Evolutionary conservation across 1,140 invertebrate species (phyloP), one percentile per base, ranked within the genome.

Genomic region (Hermetia illucens): DNA sequence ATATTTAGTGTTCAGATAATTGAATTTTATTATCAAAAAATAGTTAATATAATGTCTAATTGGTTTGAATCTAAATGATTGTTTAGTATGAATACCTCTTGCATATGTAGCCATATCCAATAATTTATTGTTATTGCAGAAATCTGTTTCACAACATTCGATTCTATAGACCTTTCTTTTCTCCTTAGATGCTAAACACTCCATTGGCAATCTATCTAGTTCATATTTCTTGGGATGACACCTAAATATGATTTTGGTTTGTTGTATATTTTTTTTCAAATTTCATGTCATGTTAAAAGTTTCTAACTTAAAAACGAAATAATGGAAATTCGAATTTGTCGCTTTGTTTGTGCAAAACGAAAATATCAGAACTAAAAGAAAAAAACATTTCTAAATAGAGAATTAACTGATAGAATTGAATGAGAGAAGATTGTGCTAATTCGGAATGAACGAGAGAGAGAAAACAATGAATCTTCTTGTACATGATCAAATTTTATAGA

Each of bases 71-170:
- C n/a, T 25, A 8, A 25, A 25, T 25, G 6, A 25, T 25, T 8
- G 6, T 8, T n/a, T 8, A 6, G n/a, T 25, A n/a, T 25, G n/a
- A 25, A n/a, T 12, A 34, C 32, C 6, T 15, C 12, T 24, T 27
- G 12, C 50, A 47, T 48, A n/a, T n/a, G n/a, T n/a, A n/a, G n/a
- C 48, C 50, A 48, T 52, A 46, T 47, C 53, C 47, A 59, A 46
- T 41, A 57, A 38, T 44, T 54, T 51, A 46, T 60, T 47, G 47
- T 56, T 55, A 53, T 61, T 61, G 53, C 58, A 61, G 50, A 51
- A 61, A 48, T 61, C 57, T 37, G 41, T 45, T 38, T 40, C 44
- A 50, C 58, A 61, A 53, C 58, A 61, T 36, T 49, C 41, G 49
- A 60, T 48, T 50, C 45, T 53, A 58, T 43, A 60, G 39, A 48